Evolutionary conservation across 2,113 vertebrate species (phyloP).

Genomic region (Hypocryptadius cinnamomeus): DNA sequence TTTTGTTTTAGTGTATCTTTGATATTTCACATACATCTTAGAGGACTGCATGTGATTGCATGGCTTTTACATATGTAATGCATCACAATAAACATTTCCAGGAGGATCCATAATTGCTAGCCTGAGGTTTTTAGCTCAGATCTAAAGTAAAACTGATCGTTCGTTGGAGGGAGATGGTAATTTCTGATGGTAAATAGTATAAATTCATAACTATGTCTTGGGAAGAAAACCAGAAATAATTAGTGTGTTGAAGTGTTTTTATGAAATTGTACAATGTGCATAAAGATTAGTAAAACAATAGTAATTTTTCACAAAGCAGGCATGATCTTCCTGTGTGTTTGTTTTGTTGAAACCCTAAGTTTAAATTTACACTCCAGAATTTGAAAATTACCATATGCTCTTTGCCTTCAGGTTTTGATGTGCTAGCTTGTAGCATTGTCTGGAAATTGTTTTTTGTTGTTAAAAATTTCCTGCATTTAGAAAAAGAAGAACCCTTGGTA

Average conservation of each 20-base stretch:
- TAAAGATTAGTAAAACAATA: background rate
- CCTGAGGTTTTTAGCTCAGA: background rate
- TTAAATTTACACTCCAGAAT: background rate
- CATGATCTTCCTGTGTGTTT: background rate
- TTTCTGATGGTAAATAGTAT: background rate
- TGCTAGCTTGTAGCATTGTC: background rate
- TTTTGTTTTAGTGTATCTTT: slow-evolving; percentile 6
- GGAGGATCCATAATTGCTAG: background rate
- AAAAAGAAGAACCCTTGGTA: background rate
- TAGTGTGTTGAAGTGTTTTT: background rate
- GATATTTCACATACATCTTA: background rate
- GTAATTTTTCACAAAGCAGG: background rate
- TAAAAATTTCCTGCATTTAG: background rate
- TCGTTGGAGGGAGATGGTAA: background rate
- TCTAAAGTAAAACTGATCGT: background rate
- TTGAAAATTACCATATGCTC: background rate
- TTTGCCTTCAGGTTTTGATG: background rate
- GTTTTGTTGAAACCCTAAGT: background rate
- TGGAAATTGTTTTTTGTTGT: background rate
- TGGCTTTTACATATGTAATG: background rate
- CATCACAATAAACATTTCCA: background rate
- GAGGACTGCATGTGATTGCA: background rate
- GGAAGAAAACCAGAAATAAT: background rate
- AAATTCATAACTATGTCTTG: background rate
- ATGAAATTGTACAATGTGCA: background rate